Evolutionary conservation across 2,888 invertebrate genomes (phyloP).

Genomic region (Troglohyphantes excavatus): DNA sequence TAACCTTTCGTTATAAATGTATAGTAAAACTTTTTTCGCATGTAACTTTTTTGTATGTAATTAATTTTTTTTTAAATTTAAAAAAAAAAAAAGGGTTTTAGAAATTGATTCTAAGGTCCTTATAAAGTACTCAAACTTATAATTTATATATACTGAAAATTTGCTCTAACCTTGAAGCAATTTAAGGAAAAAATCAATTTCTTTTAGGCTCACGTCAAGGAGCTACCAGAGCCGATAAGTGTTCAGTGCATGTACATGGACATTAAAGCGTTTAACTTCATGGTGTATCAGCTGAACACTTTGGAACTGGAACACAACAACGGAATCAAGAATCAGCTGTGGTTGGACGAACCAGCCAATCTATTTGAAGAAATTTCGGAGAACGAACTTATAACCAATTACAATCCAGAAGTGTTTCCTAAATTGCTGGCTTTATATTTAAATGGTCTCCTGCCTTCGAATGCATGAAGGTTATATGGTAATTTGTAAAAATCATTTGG

Average conservation of each 20-base stretch:
- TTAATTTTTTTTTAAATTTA: no score
- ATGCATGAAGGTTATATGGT: neutral
- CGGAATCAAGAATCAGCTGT: constrained; percentile 90
- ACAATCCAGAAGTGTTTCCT: constrained; percentile 90
- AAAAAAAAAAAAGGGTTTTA: no score
- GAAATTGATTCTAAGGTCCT: no score
- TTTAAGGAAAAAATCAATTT: no score
- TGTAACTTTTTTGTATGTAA: no score
- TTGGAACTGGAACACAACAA: constrained; percentile 85
- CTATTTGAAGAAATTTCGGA: constrained; percentile 86
- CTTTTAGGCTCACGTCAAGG: constrained; percentile 83
- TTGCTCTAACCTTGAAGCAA: no score
- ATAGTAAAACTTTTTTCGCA: no score
- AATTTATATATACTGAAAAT: no score
- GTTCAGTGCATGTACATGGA: constrained; percentile 92
- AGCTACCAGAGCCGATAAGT: constrained; percentile 89
- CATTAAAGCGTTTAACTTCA: constrained; percentile 90
- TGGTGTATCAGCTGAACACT: constrained; percentile 92
- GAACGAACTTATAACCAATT: constrained; percentile 87
- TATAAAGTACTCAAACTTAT: no score
- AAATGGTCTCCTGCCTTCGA: constrained; percentile 79
- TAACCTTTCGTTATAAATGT: no score
- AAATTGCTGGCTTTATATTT: constrained; percentile 90
- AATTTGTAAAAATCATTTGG: no score
- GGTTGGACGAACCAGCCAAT: constrained; percentile 85